Percentiles rank a stretch among this genome's conserved stretches.
These are phyloP conservation scores for Chirona hameri DNA, from an alignment of 2,888 invertebrate genomes.

Conservation along the genomic window DNA sequence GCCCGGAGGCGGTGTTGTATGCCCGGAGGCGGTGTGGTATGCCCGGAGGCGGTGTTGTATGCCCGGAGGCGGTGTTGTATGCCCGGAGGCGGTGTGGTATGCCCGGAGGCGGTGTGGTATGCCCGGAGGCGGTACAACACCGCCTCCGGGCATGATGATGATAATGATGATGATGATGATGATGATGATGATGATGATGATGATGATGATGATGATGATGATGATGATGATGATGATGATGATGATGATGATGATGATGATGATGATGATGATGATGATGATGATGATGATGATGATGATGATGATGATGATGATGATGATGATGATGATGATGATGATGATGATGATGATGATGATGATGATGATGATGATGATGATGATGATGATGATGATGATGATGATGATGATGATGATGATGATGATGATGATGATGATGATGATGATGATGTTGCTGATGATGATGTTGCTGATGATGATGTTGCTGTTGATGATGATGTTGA, in stretches of 20 bases:
- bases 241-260: not conserved
- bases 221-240: not conserved
- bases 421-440: no score
- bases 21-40: no score
- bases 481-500: no score
- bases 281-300: not conserved
- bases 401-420: not conserved
- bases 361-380: not conserved
- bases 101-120: no score
- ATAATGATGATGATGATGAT: not conserved
- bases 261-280: not conserved
- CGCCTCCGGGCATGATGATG: not conserved
- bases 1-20: no score
- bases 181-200: not conserved
- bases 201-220: not conserved
- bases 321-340: not conserved
- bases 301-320: not conserved
- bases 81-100: no score
- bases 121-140: no score
- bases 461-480: no score
- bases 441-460: no score
- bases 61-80: no score
- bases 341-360: not conserved
- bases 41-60: no score
- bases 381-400: slow-evolving; percentile 9